A percentile compares a stretch with the other conserved stretches of the same genome.
These are phyloP conservation scores for Pherbina coryleti DNA, from an alignment of 2,888 invertebrate genomes.

Conservation along the genomic window DNA sequence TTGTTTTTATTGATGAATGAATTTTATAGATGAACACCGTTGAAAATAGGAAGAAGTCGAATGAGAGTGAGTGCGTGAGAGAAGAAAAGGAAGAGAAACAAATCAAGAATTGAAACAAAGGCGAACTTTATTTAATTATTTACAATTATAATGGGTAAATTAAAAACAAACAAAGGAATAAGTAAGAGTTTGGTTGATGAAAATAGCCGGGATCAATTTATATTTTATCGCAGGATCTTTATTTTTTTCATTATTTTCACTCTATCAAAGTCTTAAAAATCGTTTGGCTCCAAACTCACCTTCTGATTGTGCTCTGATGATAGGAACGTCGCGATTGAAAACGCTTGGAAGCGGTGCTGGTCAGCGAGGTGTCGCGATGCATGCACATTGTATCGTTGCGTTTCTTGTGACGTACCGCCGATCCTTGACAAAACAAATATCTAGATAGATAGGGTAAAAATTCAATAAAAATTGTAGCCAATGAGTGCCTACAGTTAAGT, in stretches of 20 bases:
- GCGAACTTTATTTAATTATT: neutral
- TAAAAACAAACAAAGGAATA: neutral
- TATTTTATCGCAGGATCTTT: neutral
- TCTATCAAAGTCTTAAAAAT: neutral
- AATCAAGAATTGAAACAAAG: neutral
- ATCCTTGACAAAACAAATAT: slow-evolving; percentile 50
- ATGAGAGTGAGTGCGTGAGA: neutral
- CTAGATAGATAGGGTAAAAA: slow-evolving; percentile 38
- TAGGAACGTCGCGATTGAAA: slow-evolving; percentile 66
- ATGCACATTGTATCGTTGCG: slow-evolving; percentile 65
- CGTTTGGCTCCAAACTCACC: slow-evolving; percentile 55
- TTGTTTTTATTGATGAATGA: neutral
- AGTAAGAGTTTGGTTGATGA: neutral
- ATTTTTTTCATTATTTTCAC: neutral
- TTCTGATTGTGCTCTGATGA: slow-evolving; percentile 66
- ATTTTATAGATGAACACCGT: neutral
- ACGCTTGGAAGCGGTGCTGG: slow-evolving; percentile 68
- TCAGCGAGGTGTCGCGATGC: slow-evolving; percentile 67
- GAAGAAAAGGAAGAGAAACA: neutral
- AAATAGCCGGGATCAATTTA: neutral
- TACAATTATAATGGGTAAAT: neutral
- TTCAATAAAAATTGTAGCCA: slow-evolving; percentile 1
- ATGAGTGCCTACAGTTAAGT: neutral
- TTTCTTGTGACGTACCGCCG: slow-evolving; percentile 59
- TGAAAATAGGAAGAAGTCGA: neutral